Base-by-base conservation (phyloP, 2,797 vertebrate species). In the Lophotriccus pileatus region DNA sequence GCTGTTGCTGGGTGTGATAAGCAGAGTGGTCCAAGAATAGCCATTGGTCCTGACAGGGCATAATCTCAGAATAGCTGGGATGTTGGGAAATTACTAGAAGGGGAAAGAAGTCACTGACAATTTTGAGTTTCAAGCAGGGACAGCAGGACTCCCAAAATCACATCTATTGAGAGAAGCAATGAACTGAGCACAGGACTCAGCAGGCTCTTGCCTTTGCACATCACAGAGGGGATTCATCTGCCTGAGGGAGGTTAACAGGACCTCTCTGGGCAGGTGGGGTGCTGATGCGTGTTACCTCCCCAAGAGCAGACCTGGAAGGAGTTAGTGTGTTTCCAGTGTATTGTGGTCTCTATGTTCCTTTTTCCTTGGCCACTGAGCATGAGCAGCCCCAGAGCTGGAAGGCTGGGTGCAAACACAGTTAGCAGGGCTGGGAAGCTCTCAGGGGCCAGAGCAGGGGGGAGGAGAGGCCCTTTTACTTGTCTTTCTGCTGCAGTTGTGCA, bases 1-100 rank as follows among this genome's bases (percentile, higher is more conserved):
- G 49, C 32, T 10, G 8, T 47, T 75, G 69, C 50, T 89, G 81
- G 72, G 53, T 59, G 47, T 50, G 62, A 79, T 34, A 25, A 67
- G 74, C 64, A 84, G 68, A 85, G 66, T n/a, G 55, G 44, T 52
- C 91, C 87, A 85, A 76, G 91, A 97, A 75, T 68, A 91, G 49
- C 63, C 83, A 69, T 73, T 60, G 79, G 30, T 85, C 88, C 69
- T 86, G 81, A 90, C 37, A 49, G 85, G 62, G 5, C 63, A n/a
- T 16, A 34, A 53, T 89, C 78, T 66, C 52, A 13, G 77, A 53
- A 74, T 44, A 21, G 16, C 19, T 32, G 79, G 80, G 44, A 74
- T 75, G 50, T 80, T 63, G 83, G 70, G 73, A 89, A 87, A 59
- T 80, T 89, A 59, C 78, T 32, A 73, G 81, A 89, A 94, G 56